phyloP scores from a whole-genome alignment of 2,113 vertebrate genomes.

The Hemicordylus capensis region DNA sequence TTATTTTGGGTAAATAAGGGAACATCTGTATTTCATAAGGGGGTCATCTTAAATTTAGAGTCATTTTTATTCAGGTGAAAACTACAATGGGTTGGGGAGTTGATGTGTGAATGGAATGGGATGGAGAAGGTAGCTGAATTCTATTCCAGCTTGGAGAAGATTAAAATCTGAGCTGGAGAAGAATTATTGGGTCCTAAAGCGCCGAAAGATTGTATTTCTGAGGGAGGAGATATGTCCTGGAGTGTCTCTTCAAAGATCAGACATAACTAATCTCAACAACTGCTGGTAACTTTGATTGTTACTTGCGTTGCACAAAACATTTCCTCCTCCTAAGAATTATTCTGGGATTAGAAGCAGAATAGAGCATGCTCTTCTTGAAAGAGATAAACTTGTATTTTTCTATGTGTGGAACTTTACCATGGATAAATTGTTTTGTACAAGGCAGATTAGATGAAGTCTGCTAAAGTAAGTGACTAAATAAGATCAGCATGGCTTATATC shows the following conservation, averaged over 20 bases:
- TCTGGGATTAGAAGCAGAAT: not conserved
- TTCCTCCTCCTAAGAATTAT: not conserved
- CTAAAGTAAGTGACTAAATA: constrained; percentile 1
- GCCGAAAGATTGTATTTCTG: not conserved
- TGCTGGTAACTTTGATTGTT: not conserved
- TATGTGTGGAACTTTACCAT: not conserved
- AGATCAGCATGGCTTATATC: constrained; percentile 1
- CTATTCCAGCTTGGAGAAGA: too few species aligned
- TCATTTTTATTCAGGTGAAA: too few species aligned
- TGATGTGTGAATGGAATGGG: not conserved
- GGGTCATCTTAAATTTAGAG: too few species aligned
- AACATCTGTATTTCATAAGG: too few species aligned
- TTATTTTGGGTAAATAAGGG: too few species aligned
- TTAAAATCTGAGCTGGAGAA: not conserved
- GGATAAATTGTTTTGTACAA: constrained; percentile 10
- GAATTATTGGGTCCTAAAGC: too few species aligned
- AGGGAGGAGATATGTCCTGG: not conserved
- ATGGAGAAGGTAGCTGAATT: not conserved
- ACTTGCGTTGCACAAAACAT: not conserved
- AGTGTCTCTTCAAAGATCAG: too few species aligned
- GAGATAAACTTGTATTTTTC: not conserved
- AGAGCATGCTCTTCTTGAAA: not conserved
- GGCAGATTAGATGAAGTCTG: not conserved
- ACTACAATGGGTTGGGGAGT: not conserved
- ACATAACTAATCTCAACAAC: not conserved